phyloP scores from a whole-genome alignment of 2,797 vertebrate species.

The Cyprinodon diabolis region DNA sequence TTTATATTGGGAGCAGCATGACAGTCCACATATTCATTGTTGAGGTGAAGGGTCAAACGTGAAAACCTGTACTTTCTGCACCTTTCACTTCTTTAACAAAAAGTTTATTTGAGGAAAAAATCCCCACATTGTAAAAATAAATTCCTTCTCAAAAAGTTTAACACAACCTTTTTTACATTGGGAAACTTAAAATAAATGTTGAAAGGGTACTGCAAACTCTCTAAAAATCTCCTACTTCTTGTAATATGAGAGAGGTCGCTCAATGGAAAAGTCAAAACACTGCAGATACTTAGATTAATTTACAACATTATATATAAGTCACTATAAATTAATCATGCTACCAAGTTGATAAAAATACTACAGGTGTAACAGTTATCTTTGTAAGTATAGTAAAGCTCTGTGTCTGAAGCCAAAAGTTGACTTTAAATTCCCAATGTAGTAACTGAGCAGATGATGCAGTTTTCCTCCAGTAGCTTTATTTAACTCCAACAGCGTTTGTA shows the following conservation, averaged over 20 bases:
- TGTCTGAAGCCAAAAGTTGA: background rate
- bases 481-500: conserved; percentile 15
- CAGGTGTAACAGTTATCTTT: background rate
- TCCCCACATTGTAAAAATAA: no score
- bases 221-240: background rate
- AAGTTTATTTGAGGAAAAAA: no score
- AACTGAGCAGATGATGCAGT: conserved; percentile 25
- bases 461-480: conserved; percentile 16
- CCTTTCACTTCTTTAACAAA: no score
- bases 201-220: background rate
- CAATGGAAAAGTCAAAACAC: background rate
- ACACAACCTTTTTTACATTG: background rate
- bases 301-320: background rate
- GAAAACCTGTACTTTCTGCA: no score
- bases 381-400: background rate
- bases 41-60: no score
- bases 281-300: background rate
- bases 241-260: background rate
- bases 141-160: background rate
- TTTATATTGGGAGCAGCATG: no score
- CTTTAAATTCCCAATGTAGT: conserved; percentile 10
- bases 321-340: background rate
- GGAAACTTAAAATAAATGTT: no score
- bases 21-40: no score
- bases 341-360: background rate